Evolutionary conservation across 2,113 vertebrate genomes (phyloP).

Genomic region (Apeltes quadracus): DNA sequence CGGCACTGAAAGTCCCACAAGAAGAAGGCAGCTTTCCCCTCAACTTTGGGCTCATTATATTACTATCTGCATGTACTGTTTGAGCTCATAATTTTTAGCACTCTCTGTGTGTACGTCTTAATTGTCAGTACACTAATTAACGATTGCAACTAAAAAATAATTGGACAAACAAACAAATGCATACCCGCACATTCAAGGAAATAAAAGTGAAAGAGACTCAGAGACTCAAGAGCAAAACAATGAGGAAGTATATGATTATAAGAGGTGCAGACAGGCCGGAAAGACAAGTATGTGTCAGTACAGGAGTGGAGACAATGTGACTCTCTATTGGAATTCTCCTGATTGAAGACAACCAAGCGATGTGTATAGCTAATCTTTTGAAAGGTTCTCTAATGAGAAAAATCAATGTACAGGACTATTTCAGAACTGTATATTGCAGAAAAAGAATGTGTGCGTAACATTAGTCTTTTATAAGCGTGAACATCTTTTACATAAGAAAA

Average conservation of each 20-base stretch:
- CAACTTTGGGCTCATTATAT: not conserved
- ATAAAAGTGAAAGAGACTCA: not conserved
- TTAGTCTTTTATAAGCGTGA: not conserved
- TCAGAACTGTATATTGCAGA: not conserved
- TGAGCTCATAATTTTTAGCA: not conserved
- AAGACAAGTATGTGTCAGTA: conserved; percentile 48
- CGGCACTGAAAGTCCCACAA: not conserved
- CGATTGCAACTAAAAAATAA: not conserved
- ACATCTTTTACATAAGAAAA: not conserved
- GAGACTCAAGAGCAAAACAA: not conserved
- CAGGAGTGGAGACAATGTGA: conserved; percentile 30
- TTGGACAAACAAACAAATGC: not conserved
- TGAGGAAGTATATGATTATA: not conserved
- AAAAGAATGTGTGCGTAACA: not conserved
- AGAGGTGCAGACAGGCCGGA: conserved; percentile 2
- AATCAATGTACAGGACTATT: no score
- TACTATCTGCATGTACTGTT: not conserved
- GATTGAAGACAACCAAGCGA: fast-evolving
- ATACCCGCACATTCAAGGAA: not conserved
- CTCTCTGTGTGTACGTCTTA: conserved; percentile 4
- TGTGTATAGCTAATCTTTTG: not conserved
- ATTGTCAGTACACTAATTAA: no score
- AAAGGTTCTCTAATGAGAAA: no score
- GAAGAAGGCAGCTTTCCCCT: conserved; percentile 1
- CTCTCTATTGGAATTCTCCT: no score